These are phyloP conservation scores for Pachymerium ferrugineum DNA, from an alignment of 2,888 invertebrate species.

Conservation along the genomic window DNA sequence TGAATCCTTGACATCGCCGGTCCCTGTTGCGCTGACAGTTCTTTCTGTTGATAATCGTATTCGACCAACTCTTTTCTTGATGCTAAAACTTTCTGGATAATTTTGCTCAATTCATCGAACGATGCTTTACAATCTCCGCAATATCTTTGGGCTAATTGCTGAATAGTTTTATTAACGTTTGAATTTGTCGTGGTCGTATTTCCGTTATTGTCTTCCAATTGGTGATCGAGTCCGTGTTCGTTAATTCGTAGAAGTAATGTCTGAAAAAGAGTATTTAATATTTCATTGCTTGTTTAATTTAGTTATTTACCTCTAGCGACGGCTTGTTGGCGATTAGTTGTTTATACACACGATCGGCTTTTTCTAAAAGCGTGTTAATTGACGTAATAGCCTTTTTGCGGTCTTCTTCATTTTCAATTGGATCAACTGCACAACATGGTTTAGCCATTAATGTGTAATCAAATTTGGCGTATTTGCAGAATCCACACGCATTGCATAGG, in stretches of 20 bases:
- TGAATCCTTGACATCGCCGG: slow-evolving; percentile 28
- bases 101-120: slow-evolving; percentile 81
- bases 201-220: slow-evolving; percentile 44
- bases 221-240: slow-evolving; percentile 60
- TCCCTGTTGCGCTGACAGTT: slow-evolving; percentile 36
- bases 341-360: slow-evolving; percentile 84
- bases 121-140: slow-evolving; percentile 90
- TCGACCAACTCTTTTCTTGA: slow-evolving; percentile 84
- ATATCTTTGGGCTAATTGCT: slow-evolving; percentile 88
- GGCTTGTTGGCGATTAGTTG: slow-evolving; percentile 78
- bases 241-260: slow-evolving; percentile 72
- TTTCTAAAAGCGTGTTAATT: slow-evolving; percentile 84
- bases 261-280: slow-evolving; percentile 1
- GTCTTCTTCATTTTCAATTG: slow-evolving; percentile 94
- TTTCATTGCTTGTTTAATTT: background rate
- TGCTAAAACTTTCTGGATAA: slow-evolving; percentile 77
- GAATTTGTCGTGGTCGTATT: slow-evolving; percentile 36
- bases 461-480: slow-evolving; percentile 98
- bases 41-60: slow-evolving; percentile 64
- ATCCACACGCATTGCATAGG: slow-evolving; percentile 96
- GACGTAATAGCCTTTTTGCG: slow-evolving; percentile 87
- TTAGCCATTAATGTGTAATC: slow-evolving; percentile 88
- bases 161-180: slow-evolving; percentile 81
- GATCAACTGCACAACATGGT: slow-evolving; percentile 93
- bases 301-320: slow-evolving; percentile 32